A percentile compares a stretch with the other conserved stretches of the same genome.
Evolutionary conservation across 2,113 vertebrate genomes (phyloP).

Genomic region (Cephalopholis sonnerati): DNA sequence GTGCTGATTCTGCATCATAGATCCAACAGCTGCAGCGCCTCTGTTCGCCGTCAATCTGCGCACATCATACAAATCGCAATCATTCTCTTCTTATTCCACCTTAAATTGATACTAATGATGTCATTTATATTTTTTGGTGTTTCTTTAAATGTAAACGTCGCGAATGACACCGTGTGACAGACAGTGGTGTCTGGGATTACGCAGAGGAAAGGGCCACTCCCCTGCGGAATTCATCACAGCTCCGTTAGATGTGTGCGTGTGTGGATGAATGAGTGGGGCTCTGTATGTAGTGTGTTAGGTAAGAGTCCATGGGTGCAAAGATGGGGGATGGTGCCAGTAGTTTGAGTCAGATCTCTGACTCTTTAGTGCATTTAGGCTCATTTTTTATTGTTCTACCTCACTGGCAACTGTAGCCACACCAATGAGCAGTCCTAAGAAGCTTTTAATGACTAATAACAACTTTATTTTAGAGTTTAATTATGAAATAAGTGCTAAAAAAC

Average conservation of each 20-base stretch:
- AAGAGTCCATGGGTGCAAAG: neutral
- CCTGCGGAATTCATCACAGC: slow-evolving; percentile 71
- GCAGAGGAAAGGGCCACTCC: slow-evolving; percentile 63
- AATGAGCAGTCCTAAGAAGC: no score
- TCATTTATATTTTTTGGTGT: neutral
- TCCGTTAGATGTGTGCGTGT: slow-evolving; percentile 61
- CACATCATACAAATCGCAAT: accelerated
- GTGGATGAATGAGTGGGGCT: neutral
- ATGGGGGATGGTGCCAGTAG: slow-evolving; percentile 13
- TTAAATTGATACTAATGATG: neutral
- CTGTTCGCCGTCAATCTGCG: neutral
- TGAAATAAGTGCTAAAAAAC: neutral
- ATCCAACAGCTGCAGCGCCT: accelerated
- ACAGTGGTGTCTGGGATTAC: slow-evolving; percentile 11
- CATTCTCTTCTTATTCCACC: no score
- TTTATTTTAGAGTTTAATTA: no score
- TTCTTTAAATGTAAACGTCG: slow-evolving; percentile 39
- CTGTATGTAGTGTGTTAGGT: neutral
- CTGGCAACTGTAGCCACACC: neutral
- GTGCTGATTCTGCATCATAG: neutral
- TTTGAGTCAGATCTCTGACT: no score
- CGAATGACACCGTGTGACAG: slow-evolving; percentile 26
- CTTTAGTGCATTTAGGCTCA: neutral
- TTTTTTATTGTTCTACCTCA: neutral
- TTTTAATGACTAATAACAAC: neutral